Evolutionary conservation across 2,888 invertebrate genomes (phyloP), one percentile per base, ranked within the genome.

Genomic region (Pyrochroa serraticornis): DNA sequence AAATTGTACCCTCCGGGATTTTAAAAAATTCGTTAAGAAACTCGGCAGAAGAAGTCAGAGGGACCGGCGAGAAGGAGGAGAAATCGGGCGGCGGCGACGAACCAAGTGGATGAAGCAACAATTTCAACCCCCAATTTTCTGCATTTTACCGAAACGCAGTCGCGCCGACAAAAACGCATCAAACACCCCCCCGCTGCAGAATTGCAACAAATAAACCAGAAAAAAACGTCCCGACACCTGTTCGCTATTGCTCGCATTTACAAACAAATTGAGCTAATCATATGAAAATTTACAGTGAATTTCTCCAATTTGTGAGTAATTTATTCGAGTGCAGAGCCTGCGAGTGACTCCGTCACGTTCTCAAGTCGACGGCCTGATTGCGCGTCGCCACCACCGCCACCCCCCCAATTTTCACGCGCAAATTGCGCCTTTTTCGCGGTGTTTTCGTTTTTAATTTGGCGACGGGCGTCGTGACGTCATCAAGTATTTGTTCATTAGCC

Each of bases 241-340:
- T 66, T 64, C 50, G 55, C 62, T 61, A 66, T 68, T 63, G 66
- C 65, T 48, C 59, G 64, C 68, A 70, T 71, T 71, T 71, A 66
- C 67, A 71, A 73, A 68, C 64, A 72, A 72, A 71, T 71, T 70
- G 69, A 69, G 67, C 69, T 71, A 73, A 73, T 73, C 71, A 71
- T 70, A 69, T 66, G 70, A 68, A 72, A 71, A 71, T 71, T 69
- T 62, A 57, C 65, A 54, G 60, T 44, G 55, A 60, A 60, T 60
- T 60, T 53, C 60, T 44, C 57, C 60, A 60, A 60, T 60, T 60
- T 57, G 49, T 45, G 49, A 49, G 53, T 57, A 61, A 61, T 61
- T 61, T 61, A 61, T 61, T 58, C 37, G 58, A 47, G 44, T 34
- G 58, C 33, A 48, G 52, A 42, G 47, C 47, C 58, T 58, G 58